phyloP scores from a whole-genome alignment of 1,140 invertebrate species.

The Eupeodes corollae region DNA sequence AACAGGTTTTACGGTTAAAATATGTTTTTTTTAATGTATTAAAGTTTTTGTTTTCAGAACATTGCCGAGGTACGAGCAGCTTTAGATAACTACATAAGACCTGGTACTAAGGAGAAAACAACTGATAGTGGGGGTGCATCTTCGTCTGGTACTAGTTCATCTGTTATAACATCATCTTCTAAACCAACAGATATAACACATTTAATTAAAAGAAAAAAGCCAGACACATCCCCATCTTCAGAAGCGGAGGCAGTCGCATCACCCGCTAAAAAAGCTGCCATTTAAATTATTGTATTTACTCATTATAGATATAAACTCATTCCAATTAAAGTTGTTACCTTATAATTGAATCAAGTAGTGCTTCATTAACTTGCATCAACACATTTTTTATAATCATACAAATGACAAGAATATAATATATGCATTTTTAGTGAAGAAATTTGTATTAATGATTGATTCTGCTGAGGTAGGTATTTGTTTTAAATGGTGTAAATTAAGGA shows the following conservation, averaged over 20 bases:
- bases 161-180: slow-evolving; percentile 15
- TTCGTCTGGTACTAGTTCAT: slow-evolving; percentile 15
- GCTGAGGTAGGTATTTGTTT: too few species aligned
- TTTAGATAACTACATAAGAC: slow-evolving; percentile 31
- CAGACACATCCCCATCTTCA: slow-evolving; percentile 25
- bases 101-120: slow-evolving; percentile 14
- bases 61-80: slow-evolving; percentile 33
- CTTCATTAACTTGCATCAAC: too few species aligned
- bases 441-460: too few species aligned
- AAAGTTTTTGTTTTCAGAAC: slow-evolving; percentile 8
- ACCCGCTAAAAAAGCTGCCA: slow-evolving; percentile 28
- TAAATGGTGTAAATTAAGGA: too few species aligned
- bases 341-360: too few species aligned
- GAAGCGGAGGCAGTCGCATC: slow-evolving; percentile 28
- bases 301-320: background rate
- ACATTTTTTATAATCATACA: too few species aligned
- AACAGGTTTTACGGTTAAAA: slow-evolving; percentile 11
- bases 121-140: slow-evolving; percentile 18
- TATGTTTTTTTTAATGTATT: background rate
- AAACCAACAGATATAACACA: slow-evolving; percentile 35
- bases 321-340: too few species aligned
- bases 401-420: too few species aligned
- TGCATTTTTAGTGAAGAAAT: too few species aligned
- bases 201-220: slow-evolving; percentile 36
- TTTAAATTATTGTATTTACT: slow-evolving; percentile 10